Percentiles rank a stretch among this genome's conserved stretches.
Evolutionary conservation across 2,888 invertebrate genomes (phyloP).

Genomic region (Athripsodes cinereus): DNA sequence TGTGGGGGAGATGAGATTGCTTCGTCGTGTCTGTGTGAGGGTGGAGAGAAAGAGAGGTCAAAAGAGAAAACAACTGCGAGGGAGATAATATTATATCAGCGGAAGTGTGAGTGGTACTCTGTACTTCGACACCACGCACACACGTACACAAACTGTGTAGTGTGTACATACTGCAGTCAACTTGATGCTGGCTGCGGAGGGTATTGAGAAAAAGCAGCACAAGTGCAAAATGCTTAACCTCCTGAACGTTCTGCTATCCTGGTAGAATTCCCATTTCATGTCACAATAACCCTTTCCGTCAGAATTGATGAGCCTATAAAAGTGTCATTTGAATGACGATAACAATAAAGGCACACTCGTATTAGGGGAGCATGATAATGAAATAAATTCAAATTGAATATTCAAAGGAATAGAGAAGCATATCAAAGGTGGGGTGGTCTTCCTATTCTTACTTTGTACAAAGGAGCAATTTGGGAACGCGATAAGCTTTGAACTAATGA

Average conservation of each 20-base stretch:
- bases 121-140: too few species aligned
- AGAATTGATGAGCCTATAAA: slow-evolving; percentile 12
- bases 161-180: not conserved
- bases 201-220: not conserved
- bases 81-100: too few species aligned
- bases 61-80: not conserved
- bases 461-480: too few species aligned
- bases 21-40: not conserved
- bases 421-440: too few species aligned
- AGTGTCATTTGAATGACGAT: not conserved
- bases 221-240: slow-evolving; percentile 3
- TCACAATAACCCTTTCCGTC: slow-evolving; percentile 20
- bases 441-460: too few species aligned
- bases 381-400: too few species aligned
- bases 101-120: too few species aligned
- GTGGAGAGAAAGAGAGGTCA: not conserved
- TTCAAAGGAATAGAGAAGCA: too few species aligned
- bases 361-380: too few species aligned
- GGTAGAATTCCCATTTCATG: slow-evolving; percentile 17
- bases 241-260: slow-evolving; percentile 8
- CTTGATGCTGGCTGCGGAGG: not conserved
- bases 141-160: not conserved
- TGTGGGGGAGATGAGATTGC: not conserved
- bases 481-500: too few species aligned
- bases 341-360: too few species aligned